A percentile compares a stretch with the other conserved stretches of the same genome.
These are phyloP conservation scores for Nycticebus coucang DNA, from an alignment of 2,113 vertebrate genomes.

Conservation along the genomic window DNA sequence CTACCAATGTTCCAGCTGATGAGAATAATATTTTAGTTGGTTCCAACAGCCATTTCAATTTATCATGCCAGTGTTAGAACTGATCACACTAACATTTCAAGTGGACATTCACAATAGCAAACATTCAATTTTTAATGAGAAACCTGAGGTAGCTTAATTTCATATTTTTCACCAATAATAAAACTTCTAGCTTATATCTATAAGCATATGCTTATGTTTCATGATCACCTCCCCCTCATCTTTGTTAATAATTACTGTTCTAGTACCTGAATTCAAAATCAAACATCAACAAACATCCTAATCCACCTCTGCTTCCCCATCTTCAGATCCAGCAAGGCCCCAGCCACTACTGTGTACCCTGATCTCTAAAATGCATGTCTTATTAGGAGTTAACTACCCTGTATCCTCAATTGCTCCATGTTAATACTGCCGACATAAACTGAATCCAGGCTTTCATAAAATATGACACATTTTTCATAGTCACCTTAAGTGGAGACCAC, in stretches of 20 bases:
- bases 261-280: not conserved
- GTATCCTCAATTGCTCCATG: not conserved
- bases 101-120: not conserved
- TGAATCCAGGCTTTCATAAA: not conserved
- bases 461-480: not conserved
- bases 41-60: conserved; percentile 31
- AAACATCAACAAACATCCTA: not conserved
- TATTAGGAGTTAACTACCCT: not conserved
- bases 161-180: not conserved
- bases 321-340: not conserved
- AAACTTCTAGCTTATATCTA: not conserved
- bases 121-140: conserved; percentile 13
- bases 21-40: conserved; percentile 28
- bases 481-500: not conserved
- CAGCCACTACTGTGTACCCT: not conserved
- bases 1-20: conserved; percentile 7
- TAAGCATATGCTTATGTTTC: not conserved
- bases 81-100: conserved; percentile 5
- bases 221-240: not conserved
- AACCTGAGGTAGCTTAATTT: conserved; percentile 11
- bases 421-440: not conserved
- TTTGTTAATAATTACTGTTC: not conserved
- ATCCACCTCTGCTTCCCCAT: not conserved
- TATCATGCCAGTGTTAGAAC: not conserved
- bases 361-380: not conserved